Conservation (phyloP, 1,140 invertebrate genomes). For the Drosophila paulistorum region DNA sequence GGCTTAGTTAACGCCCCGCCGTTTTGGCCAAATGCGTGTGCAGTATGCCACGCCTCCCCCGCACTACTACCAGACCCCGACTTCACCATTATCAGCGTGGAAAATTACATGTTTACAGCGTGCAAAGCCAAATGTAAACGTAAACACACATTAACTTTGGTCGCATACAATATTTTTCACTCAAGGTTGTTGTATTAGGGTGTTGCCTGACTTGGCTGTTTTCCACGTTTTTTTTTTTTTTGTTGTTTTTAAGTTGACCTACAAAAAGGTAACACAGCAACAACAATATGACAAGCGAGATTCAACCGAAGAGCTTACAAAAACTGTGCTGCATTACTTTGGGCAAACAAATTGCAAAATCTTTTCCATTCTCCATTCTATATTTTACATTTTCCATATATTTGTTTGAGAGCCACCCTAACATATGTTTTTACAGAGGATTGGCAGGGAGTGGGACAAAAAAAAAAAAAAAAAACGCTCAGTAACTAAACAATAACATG, state of each 20-base stretch:
- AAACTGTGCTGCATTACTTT: constrained; percentile 14
- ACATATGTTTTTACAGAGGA: constrained; percentile 38
- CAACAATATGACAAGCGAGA: background rate
- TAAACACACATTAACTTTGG: constrained; percentile 80
- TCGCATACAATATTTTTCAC: constrained; percentile 78
- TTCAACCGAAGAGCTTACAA: background rate
- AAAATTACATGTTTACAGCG: constrained; percentile 78
- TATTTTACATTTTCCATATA: background rate
- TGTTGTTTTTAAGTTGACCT: constrained; percentile 47
- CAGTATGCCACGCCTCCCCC: constrained; percentile 39
- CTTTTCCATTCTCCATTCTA: constrained; percentile 3
- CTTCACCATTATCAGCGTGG: constrained; percentile 25
- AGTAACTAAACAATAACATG: constrained; percentile 61
- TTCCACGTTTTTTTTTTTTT: background rate
- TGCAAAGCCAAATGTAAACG: constrained; percentile 73
- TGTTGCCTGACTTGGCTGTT: constrained; percentile 17
- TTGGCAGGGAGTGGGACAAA: too few relatives aligned
- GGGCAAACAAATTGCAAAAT: constrained; percentile 40
- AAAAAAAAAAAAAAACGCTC: background rate
- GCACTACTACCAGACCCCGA: too few relatives aligned
- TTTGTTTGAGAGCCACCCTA: constrained; percentile 6
- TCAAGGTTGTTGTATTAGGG: constrained; percentile 58
- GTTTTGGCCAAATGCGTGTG: constrained; percentile 57
- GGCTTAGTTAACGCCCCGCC: constrained; percentile 61
- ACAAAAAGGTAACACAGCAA: constrained; percentile 16